Percentiles rank a stretch among this genome's conserved stretches.
phyloP scores from a whole-genome alignment of 2,113 vertebrate genomes.

The Cranoglanis bouderius region DNA sequence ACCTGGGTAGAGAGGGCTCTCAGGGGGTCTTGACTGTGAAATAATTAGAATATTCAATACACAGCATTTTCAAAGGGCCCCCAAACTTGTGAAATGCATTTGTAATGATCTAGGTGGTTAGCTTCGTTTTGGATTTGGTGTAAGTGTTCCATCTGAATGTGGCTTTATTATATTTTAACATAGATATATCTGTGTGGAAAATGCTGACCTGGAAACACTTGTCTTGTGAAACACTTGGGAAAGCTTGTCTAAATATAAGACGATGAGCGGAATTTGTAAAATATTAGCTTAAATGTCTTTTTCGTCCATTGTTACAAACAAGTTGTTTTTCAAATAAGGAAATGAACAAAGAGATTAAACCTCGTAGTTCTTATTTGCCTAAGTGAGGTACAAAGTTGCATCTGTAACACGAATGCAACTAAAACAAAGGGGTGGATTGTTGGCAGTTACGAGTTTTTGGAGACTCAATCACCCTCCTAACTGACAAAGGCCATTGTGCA shows the following conservation, averaged over 20 bases:
- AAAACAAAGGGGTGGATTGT: conserved; percentile 56
- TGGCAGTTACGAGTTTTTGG: conserved; percentile 45
- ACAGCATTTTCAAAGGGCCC: background rate
- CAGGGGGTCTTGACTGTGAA: background rate
- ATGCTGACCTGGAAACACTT: background rate
- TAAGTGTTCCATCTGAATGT: background rate
- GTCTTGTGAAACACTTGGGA: too few relatives aligned
- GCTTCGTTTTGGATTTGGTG: background rate
- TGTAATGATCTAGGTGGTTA: too few relatives aligned
- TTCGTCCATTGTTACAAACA: background rate
- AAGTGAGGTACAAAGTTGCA: conserved; percentile 1
- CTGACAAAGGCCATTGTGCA: conserved; percentile 65
- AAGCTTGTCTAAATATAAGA: background rate
- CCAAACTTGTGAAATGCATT: background rate
- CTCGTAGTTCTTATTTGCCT: background rate
- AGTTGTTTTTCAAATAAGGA: background rate
- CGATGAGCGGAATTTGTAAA: too few relatives aligned
- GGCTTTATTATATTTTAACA: background rate
- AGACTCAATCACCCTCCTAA: conserved; percentile 44
- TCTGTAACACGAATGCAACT: conserved; percentile 12
- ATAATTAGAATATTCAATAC: conserved; percentile 2
- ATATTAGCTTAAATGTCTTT: background rate
- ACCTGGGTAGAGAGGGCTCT: background rate
- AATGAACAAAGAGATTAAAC: background rate
- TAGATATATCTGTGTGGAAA: background rate